Conservation (phyloP, 2,797 vertebrate genomes). For the Notolabrus celidotus region DNA sequence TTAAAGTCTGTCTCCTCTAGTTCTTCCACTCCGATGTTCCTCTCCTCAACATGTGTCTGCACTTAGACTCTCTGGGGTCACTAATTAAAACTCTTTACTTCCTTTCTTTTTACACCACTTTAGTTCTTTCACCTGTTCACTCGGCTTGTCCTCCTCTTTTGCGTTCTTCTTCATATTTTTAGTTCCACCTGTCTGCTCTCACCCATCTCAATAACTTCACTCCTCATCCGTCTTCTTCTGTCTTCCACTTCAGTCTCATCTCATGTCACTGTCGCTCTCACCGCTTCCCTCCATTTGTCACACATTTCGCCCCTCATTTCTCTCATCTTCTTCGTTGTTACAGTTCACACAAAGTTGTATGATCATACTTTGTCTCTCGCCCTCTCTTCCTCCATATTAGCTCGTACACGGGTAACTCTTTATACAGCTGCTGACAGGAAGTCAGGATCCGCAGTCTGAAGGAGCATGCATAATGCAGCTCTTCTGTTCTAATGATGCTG, state of each 20-base stretch:
- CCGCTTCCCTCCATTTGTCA: conserved; percentile 38
- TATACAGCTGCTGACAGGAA: conserved; percentile 46
- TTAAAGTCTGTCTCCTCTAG: conserved; percentile 84
- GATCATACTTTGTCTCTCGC: conserved; percentile 7
- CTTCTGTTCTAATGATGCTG: conserved; percentile 78
- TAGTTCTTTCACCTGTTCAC: conserved; percentile 59
- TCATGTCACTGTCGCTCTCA: conserved; percentile 48
- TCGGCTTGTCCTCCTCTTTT: conserved; percentile 34
- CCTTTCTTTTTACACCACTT: conserved; percentile 37
- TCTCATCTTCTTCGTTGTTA: conserved; percentile 1
- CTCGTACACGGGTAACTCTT: conserved; percentile 52
- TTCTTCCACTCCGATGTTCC: conserved; percentile 59
- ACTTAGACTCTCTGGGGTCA: conserved; percentile 80
- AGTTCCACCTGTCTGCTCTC: conserved; percentile 24
- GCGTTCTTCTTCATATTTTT: conserved; percentile 14
- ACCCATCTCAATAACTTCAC: conserved; percentile 30
- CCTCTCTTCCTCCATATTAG: conserved; percentile 35
- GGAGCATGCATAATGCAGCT: conserved; percentile 60
- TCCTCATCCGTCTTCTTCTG: conserved; percentile 43
- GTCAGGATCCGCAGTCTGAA: conserved; percentile 35
- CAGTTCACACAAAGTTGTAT: conserved; percentile 9
- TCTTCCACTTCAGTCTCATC: conserved; percentile 14
- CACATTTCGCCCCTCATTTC: conserved; percentile 23
- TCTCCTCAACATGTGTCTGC: conserved; percentile 70
- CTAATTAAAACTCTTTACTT: conserved; percentile 86